Evolutionary conservation across 2,113 vertebrate species (phyloP), one percentile per base, ranked within the genome.

Genomic region (Ceyx cyanopectus): DNA sequence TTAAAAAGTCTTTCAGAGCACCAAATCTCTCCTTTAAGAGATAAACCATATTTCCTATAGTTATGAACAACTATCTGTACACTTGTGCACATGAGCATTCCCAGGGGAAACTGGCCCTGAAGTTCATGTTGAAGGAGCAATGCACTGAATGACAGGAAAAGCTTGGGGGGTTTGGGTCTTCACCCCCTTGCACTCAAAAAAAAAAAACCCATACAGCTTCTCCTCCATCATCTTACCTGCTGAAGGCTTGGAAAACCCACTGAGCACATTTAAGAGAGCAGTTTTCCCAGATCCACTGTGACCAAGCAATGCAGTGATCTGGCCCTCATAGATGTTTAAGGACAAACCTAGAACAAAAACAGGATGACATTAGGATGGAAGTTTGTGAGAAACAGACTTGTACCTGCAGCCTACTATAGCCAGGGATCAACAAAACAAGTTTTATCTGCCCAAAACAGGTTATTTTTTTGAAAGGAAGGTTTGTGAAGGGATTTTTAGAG

Each of bases 221-320:
- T 87, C 16, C 29, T 43, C 32, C n/a, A 20, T 11, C 34, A 17
- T n/a, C 95, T 88, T 56, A 98, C 98, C 99, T 74, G 91, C 88
- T 6, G 98, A 98, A 67, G 98, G 97, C 7, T 97, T 96, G 89
- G 98, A 98, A 96, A 99, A 98, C 12, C 98, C 99, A 40, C 98
- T 97, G 62, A 99, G 97, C 86, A 99, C 98, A 43, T 99, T 97
- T 54, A 99, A 96, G 13, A 99, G 97, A 4, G 98, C 97, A 4
- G 98, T 98, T 96, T 99, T 99, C 20, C 98, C 99, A 24, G 98
- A 97, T 5, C 98, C 98, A 24, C 98, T 98, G 95, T 98, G 98
- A 17, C 99, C 99, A 87, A 99, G 97, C 53, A 99, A 92, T 2
- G 98, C 99, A 1, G 98, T 99, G 81, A 99, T 98, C 93, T 99